phyloP scores from a whole-genome alignment of 1,140 invertebrate species.

The Oedothorax gibbosus region DNA sequence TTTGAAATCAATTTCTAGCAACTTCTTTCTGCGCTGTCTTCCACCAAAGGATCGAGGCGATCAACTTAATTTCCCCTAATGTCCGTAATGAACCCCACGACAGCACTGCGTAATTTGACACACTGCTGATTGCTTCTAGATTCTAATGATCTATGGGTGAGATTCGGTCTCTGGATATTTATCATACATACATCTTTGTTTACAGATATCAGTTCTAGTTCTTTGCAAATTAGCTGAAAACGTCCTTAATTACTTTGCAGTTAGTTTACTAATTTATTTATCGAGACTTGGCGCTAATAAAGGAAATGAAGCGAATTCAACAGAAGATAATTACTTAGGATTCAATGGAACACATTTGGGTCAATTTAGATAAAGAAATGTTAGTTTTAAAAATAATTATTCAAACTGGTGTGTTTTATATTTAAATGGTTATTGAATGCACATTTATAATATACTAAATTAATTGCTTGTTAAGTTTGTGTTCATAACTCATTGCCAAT shows the following conservation, averaged over 20 bases:
- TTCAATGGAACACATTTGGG: conserved; percentile 14
- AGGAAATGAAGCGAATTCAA: conserved; percentile 41
- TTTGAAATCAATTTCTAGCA: conserved; percentile 41
- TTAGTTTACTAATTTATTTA: conserved; percentile 56
- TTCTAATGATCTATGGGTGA: conserved; percentile 51
- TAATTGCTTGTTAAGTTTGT: no score
- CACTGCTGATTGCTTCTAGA: conserved; percentile 48
- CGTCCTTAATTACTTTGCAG: conserved; percentile 56
- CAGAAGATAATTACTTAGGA: conserved; percentile 9
- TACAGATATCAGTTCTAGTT: conserved; percentile 48
- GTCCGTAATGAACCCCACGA: conserved; percentile 50
- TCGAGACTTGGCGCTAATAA: conserved; percentile 19
- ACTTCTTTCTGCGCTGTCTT: conserved; percentile 18
- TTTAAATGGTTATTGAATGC: no score
- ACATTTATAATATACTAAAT: no score
- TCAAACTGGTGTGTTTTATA: neutral
- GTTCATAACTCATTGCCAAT: no score
- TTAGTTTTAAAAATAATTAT: neutral
- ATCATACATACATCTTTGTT: conserved; percentile 57
- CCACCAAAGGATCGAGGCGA: conserved; percentile 13
- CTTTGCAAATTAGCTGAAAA: conserved; percentile 58
- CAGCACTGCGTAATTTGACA: conserved; percentile 46
- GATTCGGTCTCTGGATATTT: conserved; percentile 53
- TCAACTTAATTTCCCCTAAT: conserved; percentile 50
- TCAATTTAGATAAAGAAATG: neutral